A percentile compares a stretch with the other conserved stretches of the same genome.
phyloP scores from a whole-genome alignment of 1,140 invertebrate genomes.

The Sarcophaga peregrina region DNA sequence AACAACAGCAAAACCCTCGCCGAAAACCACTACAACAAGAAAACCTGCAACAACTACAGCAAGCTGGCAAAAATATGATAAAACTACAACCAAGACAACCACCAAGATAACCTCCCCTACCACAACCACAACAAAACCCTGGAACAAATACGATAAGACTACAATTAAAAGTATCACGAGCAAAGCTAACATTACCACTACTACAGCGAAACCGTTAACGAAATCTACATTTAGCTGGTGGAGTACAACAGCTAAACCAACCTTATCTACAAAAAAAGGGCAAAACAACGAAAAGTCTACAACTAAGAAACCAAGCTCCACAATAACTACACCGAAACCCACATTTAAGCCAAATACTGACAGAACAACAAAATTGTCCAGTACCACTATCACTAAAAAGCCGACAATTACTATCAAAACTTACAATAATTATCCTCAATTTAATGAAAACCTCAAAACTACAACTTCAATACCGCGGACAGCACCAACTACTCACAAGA shows the following conservation, averaged over 20 bases:
- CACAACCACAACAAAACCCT: conserved; percentile 21
- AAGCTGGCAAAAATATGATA: too few species aligned
- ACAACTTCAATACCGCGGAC: conserved; percentile 13
- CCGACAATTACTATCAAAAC: too few species aligned
- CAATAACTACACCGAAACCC: too few species aligned
- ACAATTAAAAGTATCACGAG: neutral
- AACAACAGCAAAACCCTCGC: neutral
- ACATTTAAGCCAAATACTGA: neutral
- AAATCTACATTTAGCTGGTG: too few species aligned
- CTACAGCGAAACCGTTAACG: neutral
- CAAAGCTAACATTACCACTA: neutral
- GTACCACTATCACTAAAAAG: neutral
- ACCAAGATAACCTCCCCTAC: conserved; percentile 15
- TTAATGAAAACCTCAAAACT: neutral
- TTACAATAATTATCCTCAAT: too few species aligned
- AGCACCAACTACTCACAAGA: conserved; percentile 24
- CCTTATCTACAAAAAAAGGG: conserved; percentile 10
- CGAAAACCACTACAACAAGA: conserved; percentile 20
- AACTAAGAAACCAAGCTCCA: too few species aligned
- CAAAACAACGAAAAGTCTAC: neutral
- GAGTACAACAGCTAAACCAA: neutral
- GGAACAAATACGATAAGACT: neutral
- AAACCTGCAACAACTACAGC: conserved; percentile 5
- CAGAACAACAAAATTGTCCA: neutral
- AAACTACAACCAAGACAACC: neutral